Evolutionary conservation across 2,888 invertebrate genomes (phyloP).

Genomic region (Drosophila robusta): DNA sequence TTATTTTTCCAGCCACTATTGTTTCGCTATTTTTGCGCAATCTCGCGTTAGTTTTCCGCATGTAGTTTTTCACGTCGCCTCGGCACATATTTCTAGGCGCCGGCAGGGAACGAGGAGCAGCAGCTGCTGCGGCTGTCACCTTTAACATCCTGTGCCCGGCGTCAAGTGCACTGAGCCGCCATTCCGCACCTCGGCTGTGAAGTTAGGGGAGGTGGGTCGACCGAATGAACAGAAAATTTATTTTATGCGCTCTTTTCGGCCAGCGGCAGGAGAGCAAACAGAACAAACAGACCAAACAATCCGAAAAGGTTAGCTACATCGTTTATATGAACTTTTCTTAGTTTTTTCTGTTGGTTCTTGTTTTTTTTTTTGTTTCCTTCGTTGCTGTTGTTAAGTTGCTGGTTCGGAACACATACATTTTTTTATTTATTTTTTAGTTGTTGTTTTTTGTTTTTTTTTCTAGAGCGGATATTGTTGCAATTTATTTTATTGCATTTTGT

Average conservation of each 20-base stretch:
- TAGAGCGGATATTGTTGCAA: constrained; percentile 74
- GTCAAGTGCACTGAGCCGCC: constrained; percentile 53
- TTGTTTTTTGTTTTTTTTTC: constrained; percentile 4
- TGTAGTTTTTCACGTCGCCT: constrained; percentile 17
- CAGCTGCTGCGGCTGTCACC: constrained; percentile 66
- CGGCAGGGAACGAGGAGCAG: background rate
- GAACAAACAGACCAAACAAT: constrained; percentile 38
- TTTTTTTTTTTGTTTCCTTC: constrained; percentile 14
- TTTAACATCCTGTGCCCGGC: constrained; percentile 55
- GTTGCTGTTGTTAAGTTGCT: constrained; percentile 36
- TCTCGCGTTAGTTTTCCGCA: constrained; percentile 42
- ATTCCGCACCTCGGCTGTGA: constrained; percentile 33
- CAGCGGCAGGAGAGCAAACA: constrained; percentile 19
- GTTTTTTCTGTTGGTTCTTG: constrained; percentile 11
- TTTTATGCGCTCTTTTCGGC: constrained; percentile 67
- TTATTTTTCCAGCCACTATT: constrained; percentile 63
- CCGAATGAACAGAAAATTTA: constrained; percentile 68
- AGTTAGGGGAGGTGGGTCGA: constrained; percentile 9
- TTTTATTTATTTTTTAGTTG: constrained; percentile 17
- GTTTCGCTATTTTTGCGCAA: constrained; percentile 66
- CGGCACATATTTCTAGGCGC: constrained; percentile 24
- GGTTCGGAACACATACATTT: constrained; percentile 31
- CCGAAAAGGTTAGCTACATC: constrained; percentile 63
- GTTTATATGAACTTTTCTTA: constrained; percentile 64
- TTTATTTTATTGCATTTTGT: constrained; percentile 81